A percentile compares a stretch with the other conserved stretches of the same genome.
phyloP scores from a whole-genome alignment of 92 coral and sea anemone species.

The Ricordea florida region DNA sequence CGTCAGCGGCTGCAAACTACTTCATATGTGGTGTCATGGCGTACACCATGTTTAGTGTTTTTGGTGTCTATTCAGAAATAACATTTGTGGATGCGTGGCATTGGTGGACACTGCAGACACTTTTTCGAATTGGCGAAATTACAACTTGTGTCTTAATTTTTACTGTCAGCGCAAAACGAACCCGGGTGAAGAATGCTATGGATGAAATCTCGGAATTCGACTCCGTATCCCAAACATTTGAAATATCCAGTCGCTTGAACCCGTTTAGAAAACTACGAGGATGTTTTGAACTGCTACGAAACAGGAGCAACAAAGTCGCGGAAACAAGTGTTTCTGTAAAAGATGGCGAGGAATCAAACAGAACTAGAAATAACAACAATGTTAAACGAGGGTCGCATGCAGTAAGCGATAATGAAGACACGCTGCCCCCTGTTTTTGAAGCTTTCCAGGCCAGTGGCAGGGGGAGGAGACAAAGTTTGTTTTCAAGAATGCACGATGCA shows the following conservation, averaged over 20 bases:
- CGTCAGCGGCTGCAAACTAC: slow-evolving; percentile 84
- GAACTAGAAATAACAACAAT: background rate
- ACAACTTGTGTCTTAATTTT: slow-evolving; percentile 79
- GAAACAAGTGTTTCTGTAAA: background rate
- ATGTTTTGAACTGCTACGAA: background rate
- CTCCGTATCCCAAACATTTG: slow-evolving; percentile 13
- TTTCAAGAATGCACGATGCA: slow-evolving; percentile 22
- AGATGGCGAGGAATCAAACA: background rate
- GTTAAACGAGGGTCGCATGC: too few species aligned
- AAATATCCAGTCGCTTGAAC: background rate
- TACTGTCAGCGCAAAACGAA: slow-evolving; percentile 95
- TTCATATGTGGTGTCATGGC: slow-evolving; percentile 68
- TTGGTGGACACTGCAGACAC: slow-evolving; percentile 87
- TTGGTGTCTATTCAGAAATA: slow-evolving; percentile 84
- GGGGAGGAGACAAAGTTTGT: slow-evolving; percentile 47
- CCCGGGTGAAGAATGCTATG: slow-evolving; percentile 71
- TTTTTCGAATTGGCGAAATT: slow-evolving; percentile 74
- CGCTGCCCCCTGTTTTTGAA: background rate
- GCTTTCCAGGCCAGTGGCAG: slow-evolving; percentile 9
- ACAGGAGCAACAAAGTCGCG: background rate
- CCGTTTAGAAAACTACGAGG: background rate
- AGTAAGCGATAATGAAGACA: background rate
- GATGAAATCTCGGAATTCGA: slow-evolving; percentile 54
- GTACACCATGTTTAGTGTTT: slow-evolving; percentile 79
- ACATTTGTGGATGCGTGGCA: slow-evolving; percentile 92